phyloP scores from a whole-genome alignment of 2,113 vertebrate genomes.

The Pipra filicauda region DNA sequence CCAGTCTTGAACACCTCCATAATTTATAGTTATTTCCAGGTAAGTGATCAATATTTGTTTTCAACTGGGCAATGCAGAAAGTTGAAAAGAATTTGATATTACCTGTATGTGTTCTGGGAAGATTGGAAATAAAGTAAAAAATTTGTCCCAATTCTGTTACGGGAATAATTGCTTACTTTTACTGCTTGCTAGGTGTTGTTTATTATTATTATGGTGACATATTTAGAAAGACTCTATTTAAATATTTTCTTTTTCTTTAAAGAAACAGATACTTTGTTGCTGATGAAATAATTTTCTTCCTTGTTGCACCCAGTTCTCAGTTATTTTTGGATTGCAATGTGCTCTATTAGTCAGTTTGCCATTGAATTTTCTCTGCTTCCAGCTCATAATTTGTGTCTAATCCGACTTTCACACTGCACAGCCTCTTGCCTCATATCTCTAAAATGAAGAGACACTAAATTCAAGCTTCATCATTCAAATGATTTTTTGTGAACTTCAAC shows the following conservation, averaged over 20 bases:
- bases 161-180: constrained; percentile 1
- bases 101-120: neutral
- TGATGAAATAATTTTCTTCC: neutral
- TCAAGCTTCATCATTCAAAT: neutral
- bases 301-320: neutral
- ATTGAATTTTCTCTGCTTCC: neutral
- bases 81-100: neutral
- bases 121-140: neutral
- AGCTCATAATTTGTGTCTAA: neutral
- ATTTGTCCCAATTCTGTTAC: neutral
- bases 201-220: neutral
- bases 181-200: neutral
- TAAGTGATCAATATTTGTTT: constrained; percentile 2
- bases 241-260: neutral
- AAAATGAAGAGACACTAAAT: neutral
- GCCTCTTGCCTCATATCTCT: neutral
- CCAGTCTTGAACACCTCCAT: neutral
- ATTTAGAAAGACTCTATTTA: neutral
- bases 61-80: constrained; percentile 12
- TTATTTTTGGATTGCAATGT: neutral
- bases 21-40: neutral
- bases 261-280: neutral
- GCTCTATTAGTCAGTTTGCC: neutral
- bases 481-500: neutral
- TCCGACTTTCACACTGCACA: neutral